Conservation (phyloP, 2,888 invertebrate species). For the Aphelenchoides bicaudatus region DNA sequence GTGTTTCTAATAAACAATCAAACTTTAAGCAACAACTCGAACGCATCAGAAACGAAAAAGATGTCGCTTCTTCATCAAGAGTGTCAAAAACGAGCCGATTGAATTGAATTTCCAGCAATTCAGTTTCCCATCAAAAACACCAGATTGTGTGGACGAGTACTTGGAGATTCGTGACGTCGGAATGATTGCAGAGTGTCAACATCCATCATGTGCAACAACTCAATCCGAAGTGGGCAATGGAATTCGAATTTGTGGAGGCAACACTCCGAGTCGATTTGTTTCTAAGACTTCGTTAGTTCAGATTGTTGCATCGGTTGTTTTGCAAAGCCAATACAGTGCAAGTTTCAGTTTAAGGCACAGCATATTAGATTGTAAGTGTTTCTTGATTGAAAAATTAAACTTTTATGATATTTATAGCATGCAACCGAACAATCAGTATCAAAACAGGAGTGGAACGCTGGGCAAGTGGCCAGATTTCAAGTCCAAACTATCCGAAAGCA, state of each 20-base stretch:
- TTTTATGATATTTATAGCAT: slow-evolving; percentile 39
- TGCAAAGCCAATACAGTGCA: slow-evolving; percentile 28
- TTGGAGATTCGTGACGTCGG: slow-evolving; percentile 48
- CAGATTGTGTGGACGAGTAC: slow-evolving; percentile 38
- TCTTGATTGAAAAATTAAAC: not conserved
- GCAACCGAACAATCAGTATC: slow-evolving; percentile 52
- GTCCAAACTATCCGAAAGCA: slow-evolving; percentile 50
- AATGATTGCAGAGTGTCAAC: slow-evolving; percentile 35
- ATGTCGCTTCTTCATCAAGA: slow-evolving; percentile 49
- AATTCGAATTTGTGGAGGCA: slow-evolving; percentile 26
- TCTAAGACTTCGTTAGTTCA: slow-evolving; percentile 34
- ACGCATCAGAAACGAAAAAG: slow-evolving; percentile 37
- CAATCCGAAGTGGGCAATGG: slow-evolving; percentile 18
- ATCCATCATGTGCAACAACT: slow-evolving; percentile 40
- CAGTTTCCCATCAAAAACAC: slow-evolving; percentile 35
- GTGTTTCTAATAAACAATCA: not conserved
- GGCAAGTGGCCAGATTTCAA: slow-evolving; percentile 43
- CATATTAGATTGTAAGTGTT: slow-evolving; percentile 34
- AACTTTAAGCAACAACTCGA: slow-evolving; percentile 30
- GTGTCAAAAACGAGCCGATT: slow-evolving; percentile 36
- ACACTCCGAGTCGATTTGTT: slow-evolving; percentile 27
- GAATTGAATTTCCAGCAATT: slow-evolving; percentile 39
- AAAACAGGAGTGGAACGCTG: slow-evolving; percentile 16
- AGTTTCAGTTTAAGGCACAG: slow-evolving; percentile 33
- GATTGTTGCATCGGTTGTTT: slow-evolving; percentile 38